Conservation (phyloP, 2,113 vertebrate genomes). For the Miniopterus natalensis region DNA sequence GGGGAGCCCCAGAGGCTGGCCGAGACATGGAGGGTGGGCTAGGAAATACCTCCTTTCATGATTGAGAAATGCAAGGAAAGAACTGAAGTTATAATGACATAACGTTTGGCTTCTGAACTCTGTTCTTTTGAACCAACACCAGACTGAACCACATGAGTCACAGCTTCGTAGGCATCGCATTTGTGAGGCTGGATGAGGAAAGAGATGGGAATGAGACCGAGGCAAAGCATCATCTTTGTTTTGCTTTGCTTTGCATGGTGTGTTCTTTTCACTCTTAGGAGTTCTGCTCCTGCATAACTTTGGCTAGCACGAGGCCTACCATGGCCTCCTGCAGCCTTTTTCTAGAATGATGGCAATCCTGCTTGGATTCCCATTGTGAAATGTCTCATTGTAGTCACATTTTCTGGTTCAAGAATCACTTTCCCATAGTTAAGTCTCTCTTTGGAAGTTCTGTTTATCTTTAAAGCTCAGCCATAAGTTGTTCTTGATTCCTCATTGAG, state of each 20-base stretch:
- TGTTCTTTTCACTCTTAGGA: background rate
- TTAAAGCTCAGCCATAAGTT: background rate
- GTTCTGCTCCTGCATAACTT: background rate
- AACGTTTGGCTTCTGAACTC: conserved; percentile 27
- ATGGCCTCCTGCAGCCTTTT: background rate
- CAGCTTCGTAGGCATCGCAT: background rate
- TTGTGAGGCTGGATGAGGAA: background rate
- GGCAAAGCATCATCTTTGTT: background rate
- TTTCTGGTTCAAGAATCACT: background rate
- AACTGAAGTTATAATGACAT: background rate
- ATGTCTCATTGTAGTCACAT: background rate
- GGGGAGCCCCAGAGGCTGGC: background rate
- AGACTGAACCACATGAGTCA: background rate
- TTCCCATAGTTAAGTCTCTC: background rate
- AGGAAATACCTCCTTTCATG: background rate
- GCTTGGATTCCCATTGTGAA: background rate
- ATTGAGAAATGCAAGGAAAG: background rate
- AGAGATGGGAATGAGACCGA: background rate
- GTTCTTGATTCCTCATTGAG: background rate
- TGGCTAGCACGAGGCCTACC: background rate
- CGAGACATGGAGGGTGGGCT: background rate
- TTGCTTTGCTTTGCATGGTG: background rate
- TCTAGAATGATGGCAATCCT: background rate
- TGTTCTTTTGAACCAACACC: conserved; percentile 5
- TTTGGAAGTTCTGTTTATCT: background rate